Conservation (phyloP, 2,888 invertebrate species). For the Unio pictorum region DNA sequence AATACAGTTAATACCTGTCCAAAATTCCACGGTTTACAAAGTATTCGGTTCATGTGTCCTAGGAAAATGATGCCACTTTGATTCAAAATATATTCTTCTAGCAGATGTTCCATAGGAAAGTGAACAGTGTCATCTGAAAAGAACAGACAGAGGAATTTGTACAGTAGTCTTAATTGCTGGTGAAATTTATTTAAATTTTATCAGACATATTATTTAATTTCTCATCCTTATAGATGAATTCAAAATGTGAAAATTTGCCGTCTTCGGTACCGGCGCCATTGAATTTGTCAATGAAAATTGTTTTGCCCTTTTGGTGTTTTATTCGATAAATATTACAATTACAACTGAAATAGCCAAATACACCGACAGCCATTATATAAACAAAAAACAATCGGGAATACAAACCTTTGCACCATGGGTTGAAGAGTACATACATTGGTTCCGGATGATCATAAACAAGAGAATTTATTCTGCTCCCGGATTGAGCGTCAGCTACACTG, state of each 20-base stretch:
- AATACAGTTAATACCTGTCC: slow-evolving; percentile 77
- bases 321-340: too few relatives aligned
- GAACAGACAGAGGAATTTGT: neutral
- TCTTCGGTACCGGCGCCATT: too few relatives aligned
- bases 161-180: too few relatives aligned
- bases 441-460: slow-evolving; percentile 70
- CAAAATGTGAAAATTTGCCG: too few relatives aligned
- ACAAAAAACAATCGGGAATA: neutral
- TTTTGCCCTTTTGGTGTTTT: too few relatives aligned
- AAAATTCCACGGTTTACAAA: slow-evolving; percentile 84
- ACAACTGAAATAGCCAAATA: too few relatives aligned
- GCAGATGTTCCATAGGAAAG: slow-evolving; percentile 83
- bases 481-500: slow-evolving; percentile 14
- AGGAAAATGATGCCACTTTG: slow-evolving; percentile 92
- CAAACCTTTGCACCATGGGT: slow-evolving; percentile 90
- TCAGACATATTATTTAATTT: too few relatives aligned
- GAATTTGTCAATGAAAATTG: too few relatives aligned
- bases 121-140: slow-evolving; percentile 81
- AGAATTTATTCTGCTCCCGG: slow-evolving; percentile 28
- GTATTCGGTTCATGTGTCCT: slow-evolving; percentile 87
- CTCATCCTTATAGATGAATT: too few relatives aligned
- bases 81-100: slow-evolving; percentile 84
- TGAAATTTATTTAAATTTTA: too few relatives aligned
- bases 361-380: too few relatives aligned
- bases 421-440: slow-evolving; percentile 85